phyloP scores from a whole-genome alignment of 2,797 vertebrate species.

The Myoxocephalus aenaeus region DNA sequence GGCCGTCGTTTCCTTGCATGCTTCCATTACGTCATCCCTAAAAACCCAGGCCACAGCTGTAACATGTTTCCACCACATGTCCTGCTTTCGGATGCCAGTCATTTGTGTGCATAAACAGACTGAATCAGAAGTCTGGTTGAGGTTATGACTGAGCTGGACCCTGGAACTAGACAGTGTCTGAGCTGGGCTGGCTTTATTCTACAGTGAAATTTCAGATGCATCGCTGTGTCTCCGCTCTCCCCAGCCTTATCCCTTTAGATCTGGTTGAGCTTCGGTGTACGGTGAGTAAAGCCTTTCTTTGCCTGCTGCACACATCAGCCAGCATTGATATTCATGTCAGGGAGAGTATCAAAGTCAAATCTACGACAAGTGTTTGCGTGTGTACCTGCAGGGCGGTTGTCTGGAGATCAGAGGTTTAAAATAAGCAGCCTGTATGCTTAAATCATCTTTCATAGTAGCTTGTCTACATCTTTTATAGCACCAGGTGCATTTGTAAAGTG shows the following conservation, averaged over 20 bases:
- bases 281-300: constrained; percentile 44
- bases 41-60: constrained; percentile 32
- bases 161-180: constrained; percentile 33
- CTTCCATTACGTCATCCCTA: constrained; percentile 42
- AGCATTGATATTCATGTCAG: constrained; percentile 45
- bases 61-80: constrained; percentile 70
- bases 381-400: constrained; percentile 25
- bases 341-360: background rate
- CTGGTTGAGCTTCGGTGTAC: constrained; percentile 10
- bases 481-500: background rate
- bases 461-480: background rate
- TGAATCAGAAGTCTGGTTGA: constrained; percentile 53
- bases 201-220: constrained; percentile 25
- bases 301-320: background rate
- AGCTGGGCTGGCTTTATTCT: constrained; percentile 23
- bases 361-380: constrained; percentile 20
- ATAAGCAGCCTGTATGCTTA: constrained; percentile 5
- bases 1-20: constrained; percentile 25
- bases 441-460: background rate
- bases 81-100: constrained; percentile 48
- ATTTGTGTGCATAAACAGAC: constrained; percentile 52
- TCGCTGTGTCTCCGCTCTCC: constrained; percentile 1
- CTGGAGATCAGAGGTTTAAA: constrained; percentile 14
- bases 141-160: constrained; percentile 58
- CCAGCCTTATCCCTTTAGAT: constrained; percentile 12